Base-by-base conservation (phyloP, 2,888 invertebrate genomes). In the Catocala sponsa region DNA sequence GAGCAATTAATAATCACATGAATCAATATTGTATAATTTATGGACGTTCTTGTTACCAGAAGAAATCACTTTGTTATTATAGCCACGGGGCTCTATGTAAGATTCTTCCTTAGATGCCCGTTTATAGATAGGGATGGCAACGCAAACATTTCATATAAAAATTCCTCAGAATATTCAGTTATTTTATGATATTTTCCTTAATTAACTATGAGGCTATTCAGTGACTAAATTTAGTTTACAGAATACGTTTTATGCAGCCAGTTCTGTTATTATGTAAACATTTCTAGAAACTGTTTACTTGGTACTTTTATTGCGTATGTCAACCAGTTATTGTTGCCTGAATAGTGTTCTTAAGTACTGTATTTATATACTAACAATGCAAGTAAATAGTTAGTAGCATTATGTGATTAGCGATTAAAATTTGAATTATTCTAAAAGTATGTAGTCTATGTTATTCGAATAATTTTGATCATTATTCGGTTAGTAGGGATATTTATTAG, bases 21-120 rank as follows among this genome's bases (percentile, higher is more conserved):
- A 81, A 83, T 83, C 81, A 81, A 78, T 78, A 72, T 59, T 63
- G 63, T 62, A 70, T 12, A 72, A 81, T 81, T 83, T 81, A 83
- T 78, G 57, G 66, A 15, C 59, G 69, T 69, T 78, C 80, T 83
- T 80, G 83, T 84, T 78, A 75, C 73, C 49, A 70, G 55, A 70
- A 66, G 66, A 66, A 72, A 78, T 72, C 66, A 72, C 63, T 76
- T 70, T 70, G 66, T 68, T 72, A 75, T 70, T 78, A 72, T 66
- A 62, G 65, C 73, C 66, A 42, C 35, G 57, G 59, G 78, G 70
- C 65, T 55, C 50, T 51, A 15, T 48, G 41, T 50, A 52, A 65
- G 66, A 68, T 67, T 65, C 63, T 54, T 60, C 10, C 59, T 59
- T 55, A 63, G 65, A 68, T 61, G 51, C 32, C 43, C 46, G 56